These are phyloP conservation scores for Drosophila guanche DNA, from an alignment of 1,140 invertebrate species.

Conservation along the genomic window DNA sequence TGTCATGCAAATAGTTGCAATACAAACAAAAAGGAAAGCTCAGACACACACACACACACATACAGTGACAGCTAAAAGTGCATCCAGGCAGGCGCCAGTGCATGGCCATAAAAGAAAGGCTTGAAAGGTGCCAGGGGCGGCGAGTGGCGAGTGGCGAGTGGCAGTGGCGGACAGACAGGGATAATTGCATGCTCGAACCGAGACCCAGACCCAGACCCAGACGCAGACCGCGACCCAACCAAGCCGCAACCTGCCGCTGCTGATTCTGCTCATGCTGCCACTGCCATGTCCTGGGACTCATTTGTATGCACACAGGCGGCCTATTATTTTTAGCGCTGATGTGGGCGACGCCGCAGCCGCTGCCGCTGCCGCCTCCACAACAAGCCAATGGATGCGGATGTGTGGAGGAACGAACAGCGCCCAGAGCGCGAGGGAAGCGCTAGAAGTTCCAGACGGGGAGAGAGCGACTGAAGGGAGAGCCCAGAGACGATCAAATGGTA, in stretches of 20 bases:
- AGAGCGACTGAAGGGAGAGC: too few relatives aligned
- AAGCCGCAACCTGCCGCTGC: constrained; percentile 1
- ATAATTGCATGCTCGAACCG: constrained; percentile 65
- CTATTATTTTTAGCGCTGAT: constrained; percentile 77
- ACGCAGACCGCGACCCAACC: not conserved
- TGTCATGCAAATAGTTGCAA: constrained; percentile 53
- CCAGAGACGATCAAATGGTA: too few relatives aligned
- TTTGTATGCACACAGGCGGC: constrained; percentile 78
- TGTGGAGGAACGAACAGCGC: constrained; percentile 21
- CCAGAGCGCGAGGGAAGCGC: not conserved
- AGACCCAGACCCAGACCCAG: constrained; percentile 1
- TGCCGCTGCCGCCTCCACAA: constrained; percentile 16
- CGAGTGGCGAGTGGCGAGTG: not conserved
- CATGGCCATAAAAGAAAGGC: constrained; percentile 34
- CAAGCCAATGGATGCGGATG: constrained; percentile 45
- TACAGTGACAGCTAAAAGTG: not conserved
- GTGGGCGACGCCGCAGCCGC: constrained; percentile 32
- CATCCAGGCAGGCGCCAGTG: constrained; percentile 36
- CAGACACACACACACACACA: constrained; percentile 16
- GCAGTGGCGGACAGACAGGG: constrained; percentile 26
- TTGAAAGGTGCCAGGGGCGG: not conserved
- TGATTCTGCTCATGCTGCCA: not conserved
- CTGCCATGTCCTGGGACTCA: constrained; percentile 57
- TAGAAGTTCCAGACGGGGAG: not conserved
- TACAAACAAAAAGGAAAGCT: constrained; percentile 42